A percentile compares a stretch with the other conserved stretches of the same genome.
phyloP scores from a whole-genome alignment of 2,113 vertebrate genomes.

The Channa argus region DNA sequence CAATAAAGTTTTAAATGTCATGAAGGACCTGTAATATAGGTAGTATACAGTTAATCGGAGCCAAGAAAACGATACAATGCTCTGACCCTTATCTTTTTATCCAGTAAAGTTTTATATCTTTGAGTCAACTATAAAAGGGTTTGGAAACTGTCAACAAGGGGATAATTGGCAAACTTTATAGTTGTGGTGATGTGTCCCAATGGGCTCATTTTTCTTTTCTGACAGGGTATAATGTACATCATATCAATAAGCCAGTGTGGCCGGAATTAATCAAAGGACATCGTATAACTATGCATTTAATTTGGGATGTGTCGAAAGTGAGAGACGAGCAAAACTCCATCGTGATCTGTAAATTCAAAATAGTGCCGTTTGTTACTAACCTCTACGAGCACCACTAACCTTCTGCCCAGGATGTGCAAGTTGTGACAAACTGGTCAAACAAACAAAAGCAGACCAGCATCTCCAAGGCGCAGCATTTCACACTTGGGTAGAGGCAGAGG shows the following conservation, averaged over 20 bases:
- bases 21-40: slow-evolving; percentile 94
- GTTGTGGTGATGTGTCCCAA: slow-evolving; percentile 95
- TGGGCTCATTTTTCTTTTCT: slow-evolving; percentile 90
- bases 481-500: slow-evolving; percentile 73
- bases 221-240: slow-evolving; percentile 73
- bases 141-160: slow-evolving; percentile 95
- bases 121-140: slow-evolving; percentile 97
- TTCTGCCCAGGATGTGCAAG: slow-evolving; percentile 49
- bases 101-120: slow-evolving; percentile 99
- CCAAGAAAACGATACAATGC: slow-evolving; percentile 89
- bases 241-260: slow-evolving; percentile 11
- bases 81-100: slow-evolving; percentile 93
- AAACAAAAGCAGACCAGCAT: slow-evolving; percentile 71
- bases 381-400: slow-evolving; percentile 33
- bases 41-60: slow-evolving; percentile 87
- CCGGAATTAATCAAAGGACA: slow-evolving; percentile 18
- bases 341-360: background rate
- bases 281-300: background rate
- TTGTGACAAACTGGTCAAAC: slow-evolving; percentile 49
- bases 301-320: background rate
- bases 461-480: slow-evolving; percentile 74
- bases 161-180: slow-evolving; percentile 96
- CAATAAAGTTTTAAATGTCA: slow-evolving; percentile 99
- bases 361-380: slow-evolving; percentile 25
- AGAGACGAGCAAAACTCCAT: background rate